A percentile compares a stretch with the other conserved stretches of the same genome.
Conservation (phyloP, 2,888 invertebrate genomes). For the Acrobasis suavella region DNA sequence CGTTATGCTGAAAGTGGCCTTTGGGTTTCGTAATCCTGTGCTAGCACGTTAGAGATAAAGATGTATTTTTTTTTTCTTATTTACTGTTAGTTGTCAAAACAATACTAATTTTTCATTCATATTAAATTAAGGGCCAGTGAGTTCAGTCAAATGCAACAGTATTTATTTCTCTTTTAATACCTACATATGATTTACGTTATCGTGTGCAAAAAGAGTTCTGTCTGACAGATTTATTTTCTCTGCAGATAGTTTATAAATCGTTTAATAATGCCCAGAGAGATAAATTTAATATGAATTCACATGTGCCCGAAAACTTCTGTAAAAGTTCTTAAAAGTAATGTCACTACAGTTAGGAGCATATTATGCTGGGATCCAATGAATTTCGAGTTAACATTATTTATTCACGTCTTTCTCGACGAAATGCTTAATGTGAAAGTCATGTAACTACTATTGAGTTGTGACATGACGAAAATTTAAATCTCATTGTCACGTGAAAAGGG, state of each 20-base stretch:
- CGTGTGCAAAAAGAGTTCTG: background rate
- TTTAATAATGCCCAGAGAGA: background rate
- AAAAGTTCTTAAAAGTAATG: background rate
- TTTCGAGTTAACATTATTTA: constrained; percentile 15
- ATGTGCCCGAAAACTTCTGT: background rate
- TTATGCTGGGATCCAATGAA: background rate
- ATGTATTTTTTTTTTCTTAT: too few relatives aligned
- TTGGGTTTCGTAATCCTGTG: too few relatives aligned
- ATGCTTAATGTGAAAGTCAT: constrained; percentile 26
- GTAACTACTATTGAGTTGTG: constrained; percentile 21
- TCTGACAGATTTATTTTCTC: background rate
- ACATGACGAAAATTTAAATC: constrained; percentile 25
- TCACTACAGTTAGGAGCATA: constrained; percentile 1
- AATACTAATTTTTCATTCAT: too few relatives aligned
- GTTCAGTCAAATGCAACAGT: too few relatives aligned
- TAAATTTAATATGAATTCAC: background rate
- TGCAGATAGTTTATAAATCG: background rate
- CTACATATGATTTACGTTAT: background rate
- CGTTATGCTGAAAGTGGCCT: too few relatives aligned
- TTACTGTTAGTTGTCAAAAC: too few relatives aligned
- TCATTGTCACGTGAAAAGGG: constrained; percentile 7
- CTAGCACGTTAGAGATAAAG: too few relatives aligned
- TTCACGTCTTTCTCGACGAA: constrained; percentile 17
- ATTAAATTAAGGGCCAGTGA: too few relatives aligned
- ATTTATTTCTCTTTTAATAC: too few relatives aligned